Evolutionary conservation across 2,888 invertebrate species (phyloP), one percentile per base, ranked within the genome.

Genomic region (Encarsia formosa): DNA sequence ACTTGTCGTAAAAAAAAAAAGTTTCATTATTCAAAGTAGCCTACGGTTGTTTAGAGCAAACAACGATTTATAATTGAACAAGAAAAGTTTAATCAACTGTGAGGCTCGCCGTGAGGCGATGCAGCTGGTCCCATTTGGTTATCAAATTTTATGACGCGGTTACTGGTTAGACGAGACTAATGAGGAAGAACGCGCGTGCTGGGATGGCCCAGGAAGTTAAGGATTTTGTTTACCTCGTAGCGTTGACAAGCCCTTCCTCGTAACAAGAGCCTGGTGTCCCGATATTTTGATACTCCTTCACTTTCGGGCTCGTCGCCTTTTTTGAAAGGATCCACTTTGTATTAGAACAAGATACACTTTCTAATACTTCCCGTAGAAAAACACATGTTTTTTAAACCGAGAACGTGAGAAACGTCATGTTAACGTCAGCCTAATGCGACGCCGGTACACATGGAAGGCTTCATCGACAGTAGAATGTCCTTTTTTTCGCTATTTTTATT

Each of bases 141-240:
- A 49, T 49, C 42, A 37, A 49, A 22, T 35, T n/a, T 49, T 29
- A 42, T 34, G 29, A 40, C 22, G 15, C 18, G 48, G 42, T n/a
- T n/a, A n/a, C n/a, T n/a, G n/a, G n/a, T 42, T 29, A 35, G 41
- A 22, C 42, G 42, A 42, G 42, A 31, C 34, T 49, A 42, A 49
- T 37, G 42, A 42, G 29, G 42, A 42, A 34, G 23, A 26, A 34
- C 40, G 19, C 13, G 48, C 34, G 18, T 19, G 42, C n/a, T n/a
- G n/a, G n/a, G n/a, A n/a, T n/a, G n/a, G n/a, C 22, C 42, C 29
- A 26, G 42, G 15, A 37, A 49, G 42, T 43, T 44, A 39, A 19
- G 39, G 40, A 50, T 45, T 51, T 45, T 40, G 40, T 24, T 40
- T 40, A 44, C 26, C 22, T 6, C 18, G 20, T 1, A 16, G 26